Conservation (phyloP, 2,113 vertebrate genomes). For the human (Homo sapiens) region GRCh38 chr2:105752001-105752500, state of each 20-base stretch:
- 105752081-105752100: rapidly evolving
- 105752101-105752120: background rate
- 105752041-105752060: background rate
- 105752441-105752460: background rate
- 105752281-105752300: background rate
- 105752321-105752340: background rate
- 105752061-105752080: rapidly evolving
- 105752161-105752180: rapidly evolving
- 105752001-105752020: background rate
- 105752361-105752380: background rate
- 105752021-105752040: background rate
- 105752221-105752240: background rate
- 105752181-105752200: background rate
- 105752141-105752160: rapidly evolving
- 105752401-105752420: background rate
- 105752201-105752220: background rate
- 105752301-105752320: background rate
- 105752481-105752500: background rate
- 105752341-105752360: background rate
- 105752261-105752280: background rate
- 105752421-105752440: background rate
- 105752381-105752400: background rate
- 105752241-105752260: background rate
- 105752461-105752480: background rate
- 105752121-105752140: rapidly evolving